Evolutionary conservation across 2,797 vertebrate species (phyloP), one percentile per base, ranked within the genome.

Genomic region (Zalophus californianus): DNA sequence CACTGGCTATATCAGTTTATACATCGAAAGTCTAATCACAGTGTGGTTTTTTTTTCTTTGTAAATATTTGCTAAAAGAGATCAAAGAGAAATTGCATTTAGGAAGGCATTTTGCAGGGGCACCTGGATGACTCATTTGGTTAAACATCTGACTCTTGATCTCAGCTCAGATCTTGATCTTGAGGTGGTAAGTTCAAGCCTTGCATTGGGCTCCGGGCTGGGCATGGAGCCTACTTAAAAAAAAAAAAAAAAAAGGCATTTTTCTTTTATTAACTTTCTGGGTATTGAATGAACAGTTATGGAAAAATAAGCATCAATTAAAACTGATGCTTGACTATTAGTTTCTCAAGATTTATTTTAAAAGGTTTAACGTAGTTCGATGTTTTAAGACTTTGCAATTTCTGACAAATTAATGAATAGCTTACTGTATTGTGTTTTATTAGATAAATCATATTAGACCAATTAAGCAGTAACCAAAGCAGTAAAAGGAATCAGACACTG

Each of bases 11-110:
- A 44, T 50, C 12, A 13, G 1, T 50, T 54, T 60, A 84, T 52
- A 68, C 13, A 90, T 1, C 70, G 7, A 62, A 87, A 91, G 14
- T 7, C 12, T 2, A 84, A 64, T 32, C 25, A 90, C 8, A 35
- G 15, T 23, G 38, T 16, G 21, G 41, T 90, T 79, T 60, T 86
- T 72, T 72, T 93, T 66, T 48, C 15, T 70, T 72, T 80, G 35
- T 70, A 82, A 94, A 86, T 29, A 35, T 90, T 83, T 94, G 41
- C 50, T 96, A 58, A 29, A 86, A 86, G 10, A 85, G 25, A 9
- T n/a, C 8, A 87, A 54, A 82, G 8, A 60, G 18, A 41, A 82
- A 23, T 90, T 25, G 7, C 29, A 13, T 79, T 72, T 60, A 64
- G 25, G 48, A 60, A 70, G 20, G 23, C 4, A 62, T 75, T 68